A percentile compares a stretch with the other conserved stretches of the same genome.
Conservation (phyloP, 2,113 vertebrate species). For the Myiopsitta monachus region DNA sequence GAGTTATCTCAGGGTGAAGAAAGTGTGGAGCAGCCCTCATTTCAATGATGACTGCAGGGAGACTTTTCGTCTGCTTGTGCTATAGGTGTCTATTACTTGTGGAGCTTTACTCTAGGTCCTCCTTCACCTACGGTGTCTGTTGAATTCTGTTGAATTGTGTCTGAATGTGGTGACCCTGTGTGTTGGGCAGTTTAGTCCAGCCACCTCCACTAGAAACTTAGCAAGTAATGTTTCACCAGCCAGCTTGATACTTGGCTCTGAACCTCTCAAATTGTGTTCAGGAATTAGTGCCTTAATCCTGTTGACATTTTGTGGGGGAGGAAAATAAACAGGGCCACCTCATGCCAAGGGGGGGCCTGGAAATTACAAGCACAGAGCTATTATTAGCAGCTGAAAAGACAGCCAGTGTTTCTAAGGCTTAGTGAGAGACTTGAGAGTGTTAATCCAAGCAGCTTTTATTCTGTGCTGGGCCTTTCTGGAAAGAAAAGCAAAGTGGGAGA, state of each 20-base stretch:
- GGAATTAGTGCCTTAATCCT: background rate
- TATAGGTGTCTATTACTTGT: accelerated
- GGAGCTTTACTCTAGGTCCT: background rate
- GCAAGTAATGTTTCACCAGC: background rate
- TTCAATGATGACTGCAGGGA: background rate
- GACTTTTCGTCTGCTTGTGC: background rate
- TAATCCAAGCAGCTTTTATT: background rate
- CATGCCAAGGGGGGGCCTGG: background rate
- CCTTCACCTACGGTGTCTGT: background rate
- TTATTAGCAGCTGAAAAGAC: background rate
- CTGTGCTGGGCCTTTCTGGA: background rate
- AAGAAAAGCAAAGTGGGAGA: background rate
- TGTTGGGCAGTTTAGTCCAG: background rate
- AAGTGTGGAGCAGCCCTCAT: background rate
- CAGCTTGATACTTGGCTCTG: background rate
- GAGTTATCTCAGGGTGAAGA: background rate
- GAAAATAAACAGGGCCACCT: background rate
- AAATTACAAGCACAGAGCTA: background rate
- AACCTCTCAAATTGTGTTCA: background rate
- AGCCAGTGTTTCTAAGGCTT: background rate
- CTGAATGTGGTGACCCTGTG: background rate
- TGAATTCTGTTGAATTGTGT: background rate
- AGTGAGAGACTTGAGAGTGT: background rate
- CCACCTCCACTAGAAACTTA: background rate
- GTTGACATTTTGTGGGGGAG: background rate